These are phyloP conservation scores for Xiphorhynchus erythropygius DNA, from an alignment of 2,797 vertebrate genomes.

Conservation along the genomic window DNA sequence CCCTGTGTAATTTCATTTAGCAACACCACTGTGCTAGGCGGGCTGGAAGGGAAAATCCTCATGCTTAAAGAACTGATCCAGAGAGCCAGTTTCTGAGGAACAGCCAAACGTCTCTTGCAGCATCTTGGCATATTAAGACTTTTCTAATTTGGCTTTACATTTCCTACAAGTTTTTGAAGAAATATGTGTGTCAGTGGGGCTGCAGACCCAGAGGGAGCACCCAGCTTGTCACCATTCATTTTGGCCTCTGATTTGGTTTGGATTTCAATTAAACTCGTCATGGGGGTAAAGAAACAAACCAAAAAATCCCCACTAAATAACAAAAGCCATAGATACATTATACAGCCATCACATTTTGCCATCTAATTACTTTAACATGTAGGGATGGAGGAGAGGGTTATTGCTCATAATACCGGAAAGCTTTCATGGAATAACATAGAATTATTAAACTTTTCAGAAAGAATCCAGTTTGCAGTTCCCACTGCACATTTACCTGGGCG, in stretches of 20 bases:
- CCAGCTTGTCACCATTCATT: not conserved
- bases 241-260: not conserved
- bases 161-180: not conserved
- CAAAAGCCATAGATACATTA: not conserved
- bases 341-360: not conserved
- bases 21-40: not conserved
- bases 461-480: conserved; percentile 14
- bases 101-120: not conserved
- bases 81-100: not conserved
- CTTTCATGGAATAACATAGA: conserved; percentile 13
- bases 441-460: conserved; percentile 53
- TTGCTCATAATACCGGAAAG: not conserved
- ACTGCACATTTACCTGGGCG: conserved; percentile 26
- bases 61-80: not conserved
- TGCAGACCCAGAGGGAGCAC: not conserved
- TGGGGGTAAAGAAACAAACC: not conserved
- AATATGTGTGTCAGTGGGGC: not conserved
- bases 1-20: conserved; percentile 8
- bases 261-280: not conserved
- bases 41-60: not conserved
- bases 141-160: not conserved
- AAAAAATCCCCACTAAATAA: not conserved
- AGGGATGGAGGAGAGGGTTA: not conserved
- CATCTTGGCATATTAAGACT: not conserved
- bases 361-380: conserved; percentile 45